Base-by-base conservation (phyloP, 2,797 vertebrate species). In the Labeo calbasu region DNA sequence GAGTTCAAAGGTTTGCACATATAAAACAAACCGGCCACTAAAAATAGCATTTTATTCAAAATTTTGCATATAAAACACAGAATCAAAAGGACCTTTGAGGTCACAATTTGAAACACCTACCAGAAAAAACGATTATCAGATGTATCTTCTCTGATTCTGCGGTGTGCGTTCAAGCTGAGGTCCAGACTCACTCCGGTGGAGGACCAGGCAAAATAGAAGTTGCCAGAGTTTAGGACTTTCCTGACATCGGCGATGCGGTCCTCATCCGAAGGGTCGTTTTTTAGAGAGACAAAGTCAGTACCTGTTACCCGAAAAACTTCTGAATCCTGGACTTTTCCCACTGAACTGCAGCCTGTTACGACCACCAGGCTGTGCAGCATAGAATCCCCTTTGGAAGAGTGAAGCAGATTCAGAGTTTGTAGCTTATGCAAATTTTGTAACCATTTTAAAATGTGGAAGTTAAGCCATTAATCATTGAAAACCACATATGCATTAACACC, bases 41-140 rank as follows among this genome's bases (percentile, higher is more conserved):
- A 32, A 32, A 32, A 32, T 32, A 32, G 28, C 28, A 32, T 32
- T 32, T 32, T 32, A 32, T 32, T 32, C 28, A 32, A 32, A 32
- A 32, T 32, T 32, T 32, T 32, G 28, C 28, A 32, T 32, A 32
- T 32, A 32, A 32, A 32, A 32, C 9, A 8, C 28, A 2, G 40
- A 77, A 78, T 70, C 48, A 55, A 70, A 81, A 15, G 2, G 15
- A 46, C 21, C 10, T 48, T 14, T 73, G 12, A 63, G 1, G 25
- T 53, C 0, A 53, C 50, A 59, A 28, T 28, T 48, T 50, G 19
- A 78, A 77, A 77, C 2, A 95, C 96, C 92, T 92, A 99, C 98
- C 98, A 99, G 93, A 99, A 99, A 92, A 98, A 99, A 72, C 98
- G 96, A 55, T 99, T 98, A 90, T 99, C 98, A 23, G 98, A 99